Evolutionary conservation across 2,113 vertebrate genomes (phyloP), one percentile per base, ranked within the genome.

Genomic region (Chlorodrepanis virens): DNA sequence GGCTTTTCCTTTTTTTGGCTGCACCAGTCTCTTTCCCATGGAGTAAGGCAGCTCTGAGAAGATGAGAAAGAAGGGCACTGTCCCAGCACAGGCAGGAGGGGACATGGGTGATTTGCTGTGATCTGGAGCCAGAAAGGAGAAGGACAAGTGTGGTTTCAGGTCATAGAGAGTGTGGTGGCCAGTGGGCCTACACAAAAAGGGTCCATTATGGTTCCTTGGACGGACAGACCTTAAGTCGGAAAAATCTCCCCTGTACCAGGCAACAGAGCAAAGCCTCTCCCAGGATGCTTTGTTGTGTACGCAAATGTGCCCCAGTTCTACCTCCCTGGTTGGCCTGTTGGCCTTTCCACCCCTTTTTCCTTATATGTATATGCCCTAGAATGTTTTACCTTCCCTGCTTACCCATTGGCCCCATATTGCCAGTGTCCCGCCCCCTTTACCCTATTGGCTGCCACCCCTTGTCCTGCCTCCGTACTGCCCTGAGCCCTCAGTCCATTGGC

Each of bases 171-270:
- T 35, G n/a, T 25, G 56, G n/a, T 25, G n/a, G n/a, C 56, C 5
- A 3, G 22, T 25, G 56, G 56, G 23, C n/a, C n/a, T 24, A 59
- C n/a, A 24, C 56, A 35, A 59, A 59, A 59, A 35, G n/a, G 56
- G 14, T 59, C 56, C 56, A 25, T 59, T 59, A 59, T 5, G 7
- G 56, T 17, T 35, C n/a, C n/a, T 17, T 35, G 56, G n/a, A 35
- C 1, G 6, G 14, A 24, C n/a, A 35, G 22, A 35, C 22, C 14
- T n/a, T 35, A 24, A 25, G 3, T 16, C 1, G 2, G 22, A 35
- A 59, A 59, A 35, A 24, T 25, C 14, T 59, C 56, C 33, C 13
- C 33, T 16, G 22, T 25, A 16, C n/a, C 16, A 59, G 10, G n/a
- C n/a, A 35, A 17, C 56, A 35, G 56, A 59, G n/a, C n/a, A 59